phyloP scores from a whole-genome alignment of 2,888 invertebrate genomes.

The Geophilus truncorum region DNA sequence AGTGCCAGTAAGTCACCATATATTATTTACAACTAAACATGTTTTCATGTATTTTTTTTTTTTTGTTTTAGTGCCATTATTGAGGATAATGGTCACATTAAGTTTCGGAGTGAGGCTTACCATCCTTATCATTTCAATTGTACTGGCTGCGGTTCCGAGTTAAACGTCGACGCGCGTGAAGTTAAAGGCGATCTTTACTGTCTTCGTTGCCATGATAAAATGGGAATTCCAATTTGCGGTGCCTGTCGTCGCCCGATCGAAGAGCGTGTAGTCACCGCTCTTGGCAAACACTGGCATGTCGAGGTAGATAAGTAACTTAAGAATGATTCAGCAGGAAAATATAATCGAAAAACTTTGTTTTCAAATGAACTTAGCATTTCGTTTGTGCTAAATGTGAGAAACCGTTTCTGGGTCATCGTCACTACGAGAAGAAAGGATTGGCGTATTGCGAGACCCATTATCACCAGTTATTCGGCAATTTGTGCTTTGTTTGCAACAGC shows the following conservation, averaged over 20 bases:
- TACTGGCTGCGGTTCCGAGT: slow-evolving; percentile 67
- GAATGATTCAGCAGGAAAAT: not conserved
- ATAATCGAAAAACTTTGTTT: slow-evolving; percentile 44
- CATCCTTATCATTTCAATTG: slow-evolving; percentile 99
- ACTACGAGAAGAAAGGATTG: slow-evolving; percentile 96
- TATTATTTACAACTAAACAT: not conserved
- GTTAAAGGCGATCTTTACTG: slow-evolving; percentile 95
- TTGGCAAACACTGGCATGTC: slow-evolving; percentile 98
- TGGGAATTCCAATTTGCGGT: slow-evolving; percentile 99
- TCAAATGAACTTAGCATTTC: slow-evolving; percentile 68
- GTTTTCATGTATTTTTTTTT: not conserved
- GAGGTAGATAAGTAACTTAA: slow-evolving; percentile 63
- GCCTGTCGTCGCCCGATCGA: slow-evolving; percentile 98
- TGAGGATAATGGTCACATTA: slow-evolving; percentile 82
- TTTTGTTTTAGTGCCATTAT: slow-evolving; percentile 66
- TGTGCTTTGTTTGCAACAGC: slow-evolving; percentile 98
- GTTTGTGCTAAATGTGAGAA: slow-evolving; percentile 99
- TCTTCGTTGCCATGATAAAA: slow-evolving; percentile 96
- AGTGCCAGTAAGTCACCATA: slow-evolving; percentile 82
- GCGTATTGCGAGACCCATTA: slow-evolving; percentile 99
- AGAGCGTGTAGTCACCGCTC: slow-evolving; percentile 95
- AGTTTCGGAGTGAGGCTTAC: slow-evolving; percentile 93
- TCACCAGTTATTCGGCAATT: slow-evolving; percentile 94
- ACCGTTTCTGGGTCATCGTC: slow-evolving; percentile 97
- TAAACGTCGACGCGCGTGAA: slow-evolving; percentile 93